Evolutionary conservation across 2,888 invertebrate species (phyloP).

Genomic region (Ophion ventricosus): DNA sequence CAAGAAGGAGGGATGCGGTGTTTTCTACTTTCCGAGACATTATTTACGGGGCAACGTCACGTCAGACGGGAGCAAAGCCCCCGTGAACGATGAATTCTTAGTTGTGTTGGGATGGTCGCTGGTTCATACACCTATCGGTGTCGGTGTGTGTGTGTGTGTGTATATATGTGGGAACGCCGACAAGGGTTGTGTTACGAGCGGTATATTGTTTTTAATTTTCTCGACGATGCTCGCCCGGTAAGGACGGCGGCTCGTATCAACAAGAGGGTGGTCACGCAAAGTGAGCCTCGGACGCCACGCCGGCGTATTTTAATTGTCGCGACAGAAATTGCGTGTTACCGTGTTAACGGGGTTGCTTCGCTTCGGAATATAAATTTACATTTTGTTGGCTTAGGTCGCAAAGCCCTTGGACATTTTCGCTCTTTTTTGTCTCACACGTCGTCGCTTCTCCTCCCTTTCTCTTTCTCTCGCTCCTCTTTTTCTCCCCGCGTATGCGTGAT

Average conservation of each 20-base stretch:
- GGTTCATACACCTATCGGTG: neutral
- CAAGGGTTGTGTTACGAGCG: conserved; percentile 40
- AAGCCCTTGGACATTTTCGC: conserved; percentile 38
- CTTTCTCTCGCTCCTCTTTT: conserved; percentile 32
- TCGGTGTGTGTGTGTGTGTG: neutral
- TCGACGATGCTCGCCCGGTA: conserved; percentile 52
- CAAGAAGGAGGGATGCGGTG: conserved; percentile 41
- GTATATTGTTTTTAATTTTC: conserved; percentile 67
- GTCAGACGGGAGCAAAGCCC: conserved; percentile 59
- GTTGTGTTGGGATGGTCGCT: neutral
- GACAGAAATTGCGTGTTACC: conserved; percentile 75
- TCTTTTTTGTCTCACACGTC: conserved; percentile 10
- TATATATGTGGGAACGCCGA: conserved; percentile 24
- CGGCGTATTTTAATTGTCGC: conserved; percentile 75
- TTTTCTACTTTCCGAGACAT: conserved; percentile 63
- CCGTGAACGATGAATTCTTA: conserved; percentile 26
- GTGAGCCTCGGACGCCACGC: conserved; percentile 68
- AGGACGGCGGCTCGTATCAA: conserved; percentile 28
- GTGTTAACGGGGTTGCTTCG: conserved; percentile 71
- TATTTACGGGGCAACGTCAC: conserved; percentile 64
- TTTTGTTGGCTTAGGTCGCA: conserved; percentile 70
- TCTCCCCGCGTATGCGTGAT: conserved; percentile 10
- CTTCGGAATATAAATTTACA: conserved; percentile 74
- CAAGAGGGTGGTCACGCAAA: conserved; percentile 71
- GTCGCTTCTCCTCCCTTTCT: conserved; percentile 25